Evolutionary conservation across 2,888 invertebrate species (phyloP).

Genomic region (Drosophila merina): DNA sequence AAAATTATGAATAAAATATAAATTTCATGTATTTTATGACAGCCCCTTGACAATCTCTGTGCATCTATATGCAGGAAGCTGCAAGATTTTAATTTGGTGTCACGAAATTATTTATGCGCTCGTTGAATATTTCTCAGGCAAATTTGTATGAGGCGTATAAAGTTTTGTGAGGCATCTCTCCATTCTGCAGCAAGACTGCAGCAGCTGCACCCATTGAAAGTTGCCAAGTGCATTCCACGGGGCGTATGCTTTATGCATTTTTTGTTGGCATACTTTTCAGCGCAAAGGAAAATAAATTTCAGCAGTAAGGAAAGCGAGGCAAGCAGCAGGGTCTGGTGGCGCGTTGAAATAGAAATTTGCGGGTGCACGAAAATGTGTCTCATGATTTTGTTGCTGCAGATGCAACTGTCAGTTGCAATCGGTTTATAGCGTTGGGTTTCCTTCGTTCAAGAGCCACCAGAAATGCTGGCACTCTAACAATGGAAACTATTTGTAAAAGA

Average conservation of each 20-base stretch:
- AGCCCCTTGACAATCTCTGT: not conserved
- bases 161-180: conserved; percentile 29
- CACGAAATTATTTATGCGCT: conserved; percentile 27
- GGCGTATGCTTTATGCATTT: conserved; percentile 74
- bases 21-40: not conserved
- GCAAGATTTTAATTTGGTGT: conserved; percentile 40
- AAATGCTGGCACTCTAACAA: conserved; percentile 31
- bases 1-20: not conserved
- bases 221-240: conserved; percentile 36
- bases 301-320: conserved; percentile 5
- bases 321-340: conserved; percentile 25
- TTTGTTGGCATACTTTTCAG: conserved; percentile 71
- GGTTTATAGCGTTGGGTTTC: conserved; percentile 11
- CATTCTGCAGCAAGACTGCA: conserved; percentile 5
- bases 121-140: conserved; percentile 22
- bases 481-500: conserved; percentile 15
- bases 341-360: conserved; percentile 60
- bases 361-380: conserved; percentile 57
- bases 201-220: conserved; percentile 27
- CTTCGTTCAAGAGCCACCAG: conserved; percentile 14
- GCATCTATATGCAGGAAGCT: not conserved
- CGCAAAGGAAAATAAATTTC: conserved; percentile 53
- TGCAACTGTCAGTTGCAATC: conserved; percentile 37
- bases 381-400: conserved; percentile 20
- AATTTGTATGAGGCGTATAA: conserved; percentile 23